phyloP scores from a whole-genome alignment of 2,888 invertebrate genomes.

The Orthonevra nobilis region DNA sequence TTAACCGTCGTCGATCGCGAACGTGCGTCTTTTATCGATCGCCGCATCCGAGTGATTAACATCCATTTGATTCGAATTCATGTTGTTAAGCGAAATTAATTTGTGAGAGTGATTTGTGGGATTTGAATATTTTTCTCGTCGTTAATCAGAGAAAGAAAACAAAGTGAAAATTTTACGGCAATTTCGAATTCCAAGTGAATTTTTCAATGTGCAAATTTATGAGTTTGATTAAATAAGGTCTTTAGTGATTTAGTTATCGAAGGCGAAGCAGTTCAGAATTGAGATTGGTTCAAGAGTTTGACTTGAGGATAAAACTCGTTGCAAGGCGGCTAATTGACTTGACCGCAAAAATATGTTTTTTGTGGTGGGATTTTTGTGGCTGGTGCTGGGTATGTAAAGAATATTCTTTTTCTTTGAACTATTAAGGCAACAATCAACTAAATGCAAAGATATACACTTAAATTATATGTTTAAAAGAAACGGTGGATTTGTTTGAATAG shows the following conservation, averaged over 20 bases:
- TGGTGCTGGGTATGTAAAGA: constrained; percentile 54
- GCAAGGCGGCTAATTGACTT: constrained; percentile 20
- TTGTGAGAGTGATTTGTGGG: constrained; percentile 54
- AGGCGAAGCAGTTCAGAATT: no score
- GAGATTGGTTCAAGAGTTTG: no score
- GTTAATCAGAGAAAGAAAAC: constrained; percentile 19
- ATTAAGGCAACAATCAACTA: no score
- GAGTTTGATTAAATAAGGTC: no score
- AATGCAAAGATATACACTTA: no score
- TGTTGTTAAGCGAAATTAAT: constrained; percentile 38
- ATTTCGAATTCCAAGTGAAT: constrained; percentile 30
- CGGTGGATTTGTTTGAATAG: no score
- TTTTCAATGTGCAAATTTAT: constrained; percentile 5
- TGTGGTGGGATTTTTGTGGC: constrained; percentile 64
- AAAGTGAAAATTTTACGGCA: constrained; percentile 51
- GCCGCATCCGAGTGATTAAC: neutral
- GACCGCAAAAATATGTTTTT: constrained; percentile 58
- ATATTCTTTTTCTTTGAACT: no score
- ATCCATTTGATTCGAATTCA: constrained; percentile 5
- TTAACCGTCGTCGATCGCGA: constrained; percentile 58
- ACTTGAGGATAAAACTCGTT: no score
- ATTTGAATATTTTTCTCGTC: constrained; percentile 1
- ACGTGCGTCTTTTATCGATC: constrained; percentile 34
- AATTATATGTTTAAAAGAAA: no score
- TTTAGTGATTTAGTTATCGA: no score